Evolutionary conservation across 2,113 vertebrate species (phyloP).

Genomic region (Pampusana beccarii): DNA sequence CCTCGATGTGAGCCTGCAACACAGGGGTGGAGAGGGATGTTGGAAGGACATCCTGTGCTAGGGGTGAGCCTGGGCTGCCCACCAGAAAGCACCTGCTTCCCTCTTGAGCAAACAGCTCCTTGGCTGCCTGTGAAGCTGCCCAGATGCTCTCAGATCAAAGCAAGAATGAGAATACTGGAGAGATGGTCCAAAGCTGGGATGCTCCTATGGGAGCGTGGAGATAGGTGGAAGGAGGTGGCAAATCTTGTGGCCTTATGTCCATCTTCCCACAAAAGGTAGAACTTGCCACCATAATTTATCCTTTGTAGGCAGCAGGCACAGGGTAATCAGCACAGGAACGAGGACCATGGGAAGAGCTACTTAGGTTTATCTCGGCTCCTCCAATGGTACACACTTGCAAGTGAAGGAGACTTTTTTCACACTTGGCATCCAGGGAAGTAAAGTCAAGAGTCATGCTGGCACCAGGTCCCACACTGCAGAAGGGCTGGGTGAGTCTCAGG

Average conservation of each 20-base stretch:
- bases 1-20: conserved; percentile 92
- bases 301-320: background rate
- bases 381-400: background rate
- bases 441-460: background rate
- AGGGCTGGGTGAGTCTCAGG: background rate
- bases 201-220: background rate
- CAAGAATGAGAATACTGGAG: background rate
- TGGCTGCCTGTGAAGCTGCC: background rate
- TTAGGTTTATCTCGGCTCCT: background rate
- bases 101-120: background rate
- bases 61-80: background rate
- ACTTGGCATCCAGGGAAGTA: background rate
- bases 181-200: background rate
- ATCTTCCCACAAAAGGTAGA: background rate
- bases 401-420: background rate
- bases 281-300: background rate
- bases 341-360: background rate
- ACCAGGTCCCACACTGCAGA: background rate
- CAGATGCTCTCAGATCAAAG: background rate
- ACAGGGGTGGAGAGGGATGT: background rate
- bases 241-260: background rate
- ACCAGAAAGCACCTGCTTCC: background rate
- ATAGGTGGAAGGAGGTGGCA: background rate
- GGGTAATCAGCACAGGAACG: background rate
- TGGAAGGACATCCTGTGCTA: accelerated